Conservation (phyloP, 2,113 vertebrate species). For the Cynoglossus semilaevis region DNA sequence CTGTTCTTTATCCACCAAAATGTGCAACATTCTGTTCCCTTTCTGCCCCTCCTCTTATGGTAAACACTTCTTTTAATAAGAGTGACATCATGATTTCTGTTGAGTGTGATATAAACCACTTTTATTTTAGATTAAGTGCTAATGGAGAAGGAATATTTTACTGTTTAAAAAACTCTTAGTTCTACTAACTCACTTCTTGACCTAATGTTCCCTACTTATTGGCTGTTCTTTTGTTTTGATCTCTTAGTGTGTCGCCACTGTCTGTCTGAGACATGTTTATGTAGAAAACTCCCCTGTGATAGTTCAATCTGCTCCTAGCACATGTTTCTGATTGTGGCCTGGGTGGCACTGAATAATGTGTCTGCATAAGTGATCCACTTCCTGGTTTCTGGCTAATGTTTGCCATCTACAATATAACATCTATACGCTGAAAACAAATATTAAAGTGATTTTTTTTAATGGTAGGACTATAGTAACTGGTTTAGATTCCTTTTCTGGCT, state of each 20-base stretch:
- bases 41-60: slow-evolving; percentile 68
- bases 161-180: neutral
- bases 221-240: slow-evolving; percentile 15
- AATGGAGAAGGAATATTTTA: slow-evolving; percentile 14
- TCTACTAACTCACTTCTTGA: neutral
- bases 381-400: neutral
- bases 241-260: slow-evolving; percentile 3
- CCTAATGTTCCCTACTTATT: slow-evolving; percentile 1
- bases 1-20: slow-evolving; percentile 76
- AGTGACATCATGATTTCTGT: slow-evolving; percentile 69
- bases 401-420: neutral
- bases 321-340: slow-evolving; percentile 16
- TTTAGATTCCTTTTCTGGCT: slow-evolving; percentile 49
- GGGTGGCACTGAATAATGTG: neutral
- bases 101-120: slow-evolving; percentile 12
- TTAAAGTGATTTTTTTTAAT: neutral
- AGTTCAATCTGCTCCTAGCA: slow-evolving; percentile 32
- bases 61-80: slow-evolving; percentile 62
- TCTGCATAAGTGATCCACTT: slow-evolving; percentile 20
- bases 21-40: slow-evolving; percentile 78
- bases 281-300: slow-evolving; percentile 11
- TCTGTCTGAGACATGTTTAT: slow-evolving; percentile 22
- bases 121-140: slow-evolving; percentile 25
- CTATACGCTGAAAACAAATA: too few relatives aligned
- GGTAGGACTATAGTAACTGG: slow-evolving; percentile 23